Evolutionary conservation across 53 echinoderm and acorn worm species (phyloP), one percentile per base, ranked within the genome.

Genomic region (Mesocentrotus franciscanus): DNA sequence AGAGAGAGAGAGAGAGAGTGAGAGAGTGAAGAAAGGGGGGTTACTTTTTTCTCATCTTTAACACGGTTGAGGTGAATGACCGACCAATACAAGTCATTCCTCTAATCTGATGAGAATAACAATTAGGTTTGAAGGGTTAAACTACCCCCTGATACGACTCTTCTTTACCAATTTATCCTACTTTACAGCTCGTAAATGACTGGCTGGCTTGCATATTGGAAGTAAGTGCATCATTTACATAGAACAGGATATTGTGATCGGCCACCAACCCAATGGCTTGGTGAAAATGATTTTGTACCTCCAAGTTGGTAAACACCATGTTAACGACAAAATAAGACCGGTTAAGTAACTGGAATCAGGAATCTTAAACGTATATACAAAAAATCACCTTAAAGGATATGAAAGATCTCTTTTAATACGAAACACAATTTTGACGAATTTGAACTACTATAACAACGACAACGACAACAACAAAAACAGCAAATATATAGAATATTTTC

Each of bases 141-240:
- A 26, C 26, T 39, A 66, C 55, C 92, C 92, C n/a, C 8, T 22
- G 17, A 56, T 92, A 42, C 74, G 61, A 33, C 92, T 92, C 55
- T 61, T n/a, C n/a, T 70, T 49, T 66, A 24, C 62, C 71, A 39
- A 92, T 74, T 92, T 56, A 92, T 71, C 92, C 36, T 4, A 30
- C 62, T 92, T 27, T 72, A n/a, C 0, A 9, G 35, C 12, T 74
- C 74, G 55, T 34, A 56, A 70, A 92, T 71, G 42, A 39, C 27
- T 24, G 9, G 92, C 34, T 17, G 39, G 71, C 39, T 56, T 70
- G 56, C 71, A 92, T 74, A 71, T 71, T 64, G 42, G 56, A 71
- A 6, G 4, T 70, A 92, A 71, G 49, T 49, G 92, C 74, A 72
- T 56, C 92, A 92, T 71, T 92, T 56, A 56, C 0, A 91, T 20